Evolutionary conservation across 1,140 invertebrate species (phyloP).

Genomic region (Calosoma granatense): DNA sequence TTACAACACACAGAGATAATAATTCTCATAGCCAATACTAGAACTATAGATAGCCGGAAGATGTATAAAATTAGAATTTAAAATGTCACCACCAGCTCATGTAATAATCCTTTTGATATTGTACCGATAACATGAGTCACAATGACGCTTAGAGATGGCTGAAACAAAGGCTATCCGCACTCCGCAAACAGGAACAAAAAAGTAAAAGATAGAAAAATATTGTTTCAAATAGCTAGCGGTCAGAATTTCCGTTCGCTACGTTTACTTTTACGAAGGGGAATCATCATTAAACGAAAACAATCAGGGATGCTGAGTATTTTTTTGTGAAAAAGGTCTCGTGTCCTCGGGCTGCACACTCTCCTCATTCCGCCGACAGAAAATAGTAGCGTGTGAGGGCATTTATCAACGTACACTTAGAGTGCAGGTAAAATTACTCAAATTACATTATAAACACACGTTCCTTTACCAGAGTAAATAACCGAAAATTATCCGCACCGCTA

Average conservation of each 20-base stretch:
- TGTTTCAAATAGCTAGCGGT: background rate
- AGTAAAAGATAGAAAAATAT: background rate
- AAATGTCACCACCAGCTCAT: background rate
- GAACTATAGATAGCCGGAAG: too few relatives aligned
- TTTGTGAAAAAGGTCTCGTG: background rate
- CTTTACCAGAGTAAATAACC: too few relatives aligned
- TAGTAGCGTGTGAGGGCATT: background rate
- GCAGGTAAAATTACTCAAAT: background rate
- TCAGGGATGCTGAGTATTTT: background rate
- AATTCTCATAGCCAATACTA: too few relatives aligned
- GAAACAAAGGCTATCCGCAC: too few relatives aligned
- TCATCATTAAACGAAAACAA: background rate
- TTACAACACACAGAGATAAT: too few relatives aligned
- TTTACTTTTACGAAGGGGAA: background rate
- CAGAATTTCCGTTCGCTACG: background rate
- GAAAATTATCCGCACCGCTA: too few relatives aligned
- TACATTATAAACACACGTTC: background rate
- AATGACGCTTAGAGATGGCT: background rate
- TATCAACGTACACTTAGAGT: background rate
- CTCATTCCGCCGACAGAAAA: background rate
- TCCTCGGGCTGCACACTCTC: background rate
- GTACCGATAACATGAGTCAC: background rate
- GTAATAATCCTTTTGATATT: background rate
- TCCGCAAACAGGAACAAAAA: background rate
- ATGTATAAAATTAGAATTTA: too few relatives aligned